Evolutionary conservation across 2,797 vertebrate species (phyloP), one percentile per base, ranked within the genome.

Genomic region (Urocyon cinereoargenteus): DNA sequence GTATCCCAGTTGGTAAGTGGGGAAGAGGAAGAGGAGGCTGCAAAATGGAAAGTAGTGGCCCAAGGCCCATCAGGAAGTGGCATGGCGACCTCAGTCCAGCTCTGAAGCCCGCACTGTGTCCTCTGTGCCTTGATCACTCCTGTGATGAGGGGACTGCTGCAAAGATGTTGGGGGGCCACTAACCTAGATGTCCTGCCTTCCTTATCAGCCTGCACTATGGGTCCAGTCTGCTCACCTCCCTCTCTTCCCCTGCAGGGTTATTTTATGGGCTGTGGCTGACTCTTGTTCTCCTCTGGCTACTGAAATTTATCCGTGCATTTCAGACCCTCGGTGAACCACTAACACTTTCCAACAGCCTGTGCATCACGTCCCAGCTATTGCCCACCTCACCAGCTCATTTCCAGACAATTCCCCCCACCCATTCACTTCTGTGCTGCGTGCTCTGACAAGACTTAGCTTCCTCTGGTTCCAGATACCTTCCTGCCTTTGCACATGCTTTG

Each of bases 11-110:
- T 26, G 89, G 26, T 70, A 92, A 53, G 24, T 11, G 24, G 79
- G 59, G 72, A 93, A 89, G 40, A 86, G 59, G 72, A 93, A 89
- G 40, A 53, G 3, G 61, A 79, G 31, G 84, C 85, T 92, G 28
- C 24, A 79, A 21, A 64, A 22, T 1, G 16, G 45, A 51, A 87
- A 64, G 53, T 34, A 1, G 24, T 7, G 6, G 61, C 85, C 49
- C 36, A 45, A 53, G 62, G 40, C 68, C 89, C 78, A 4, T 81
- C 21, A 26, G 70, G 72, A 57, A 90, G 21, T 9, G 28, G 31
- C 26, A 6, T 2, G 1, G 59, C 26, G 18, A 34, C 15, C 21
- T 68, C 36, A 53, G 12, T 34, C 19, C 6, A 59, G 82, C n/a
- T 40, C 24, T 0, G 28, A 82, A 77, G 53, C 45, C 77, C 21